Percentiles rank a stretch among this genome's conserved stretches.
These are phyloP conservation scores for Onychostruthus taczanowskii DNA, from an alignment of 2,113 vertebrate species.

Conservation along the genomic window DNA sequence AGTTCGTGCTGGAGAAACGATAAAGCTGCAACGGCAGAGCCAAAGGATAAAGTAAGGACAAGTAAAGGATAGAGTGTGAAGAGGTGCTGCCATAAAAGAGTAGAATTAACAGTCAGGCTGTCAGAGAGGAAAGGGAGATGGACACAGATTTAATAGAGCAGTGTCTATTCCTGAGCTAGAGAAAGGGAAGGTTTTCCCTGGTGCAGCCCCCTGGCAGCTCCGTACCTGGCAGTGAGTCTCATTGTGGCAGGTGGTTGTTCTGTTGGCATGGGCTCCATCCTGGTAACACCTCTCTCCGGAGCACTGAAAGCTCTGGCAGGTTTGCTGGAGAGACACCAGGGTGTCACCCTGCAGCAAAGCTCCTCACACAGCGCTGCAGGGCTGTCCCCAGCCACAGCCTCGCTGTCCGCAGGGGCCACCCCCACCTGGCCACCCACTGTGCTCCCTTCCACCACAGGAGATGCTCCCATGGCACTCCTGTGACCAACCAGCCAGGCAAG, in stretches of 20 bases:
- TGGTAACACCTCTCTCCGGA: conserved; percentile 11
- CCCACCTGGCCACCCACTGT: fast-evolving
- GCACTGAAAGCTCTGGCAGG: conserved; percentile 47
- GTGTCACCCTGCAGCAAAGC: neutral
- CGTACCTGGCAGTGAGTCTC: neutral
- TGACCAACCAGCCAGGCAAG: fast-evolving
- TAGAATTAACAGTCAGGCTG: neutral
- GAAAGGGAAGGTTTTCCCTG: neutral
- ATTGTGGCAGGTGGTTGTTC: neutral
- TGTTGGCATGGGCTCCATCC: neutral
- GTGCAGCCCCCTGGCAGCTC: neutral
- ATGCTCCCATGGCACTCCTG: neutral
- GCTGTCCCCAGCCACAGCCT: neutral
- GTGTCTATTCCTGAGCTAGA: neutral
- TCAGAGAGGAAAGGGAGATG: neutral
- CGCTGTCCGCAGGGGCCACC: neutral
- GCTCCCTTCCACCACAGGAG: neutral
- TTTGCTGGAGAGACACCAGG: neutral
- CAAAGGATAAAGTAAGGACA: neutral
- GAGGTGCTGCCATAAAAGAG: fast-evolving
- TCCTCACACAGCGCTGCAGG: fast-evolving
- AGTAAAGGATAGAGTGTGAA: neutral
- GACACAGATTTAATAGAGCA: fast-evolving
- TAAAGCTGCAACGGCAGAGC: conserved; percentile 63
- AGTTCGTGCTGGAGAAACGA: conserved; percentile 40